Conservation (phyloP, 2,888 invertebrate species). For the Anodontia alba region DNA sequence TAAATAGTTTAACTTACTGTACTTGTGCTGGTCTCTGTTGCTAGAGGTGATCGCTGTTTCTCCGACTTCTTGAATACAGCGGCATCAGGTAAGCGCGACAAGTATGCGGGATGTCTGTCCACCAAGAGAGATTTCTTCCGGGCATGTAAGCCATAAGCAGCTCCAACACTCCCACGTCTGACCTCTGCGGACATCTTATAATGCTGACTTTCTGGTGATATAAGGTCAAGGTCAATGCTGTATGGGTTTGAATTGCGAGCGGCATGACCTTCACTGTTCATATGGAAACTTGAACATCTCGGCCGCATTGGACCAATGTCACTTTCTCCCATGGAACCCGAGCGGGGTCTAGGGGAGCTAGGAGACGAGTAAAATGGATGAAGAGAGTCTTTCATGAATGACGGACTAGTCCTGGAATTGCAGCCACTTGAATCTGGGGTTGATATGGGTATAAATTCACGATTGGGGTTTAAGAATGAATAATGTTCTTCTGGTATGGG, state of each 20-base stretch:
- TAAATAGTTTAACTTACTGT: no score
- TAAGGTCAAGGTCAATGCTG: constrained; percentile 53
- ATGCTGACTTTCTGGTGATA: constrained; percentile 63
- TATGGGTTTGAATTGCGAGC: constrained; percentile 65
- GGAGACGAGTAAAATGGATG: constrained; percentile 70
- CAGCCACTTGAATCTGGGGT: constrained; percentile 70
- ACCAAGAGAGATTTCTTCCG: constrained; percentile 75
- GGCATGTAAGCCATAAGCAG: constrained; percentile 74
- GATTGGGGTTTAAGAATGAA: constrained; percentile 62
- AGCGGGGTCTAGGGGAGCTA: constrained; percentile 72
- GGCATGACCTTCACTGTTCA: constrained; percentile 78
- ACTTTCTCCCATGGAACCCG: constrained; percentile 77
- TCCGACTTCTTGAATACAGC: constrained; percentile 57
- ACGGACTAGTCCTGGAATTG: constrained; percentile 73
- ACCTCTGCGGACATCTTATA: constrained; percentile 74
- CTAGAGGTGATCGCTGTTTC: constrained; percentile 57
- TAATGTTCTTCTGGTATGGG: constrained; percentile 77
- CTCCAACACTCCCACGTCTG: constrained; percentile 78
- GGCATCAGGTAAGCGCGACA: constrained; percentile 59
- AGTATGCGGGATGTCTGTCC: constrained; percentile 74
- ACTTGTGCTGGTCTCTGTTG: constrained; percentile 23
- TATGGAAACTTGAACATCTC: constrained; percentile 79
- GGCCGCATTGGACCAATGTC: constrained; percentile 73
- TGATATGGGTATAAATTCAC: constrained; percentile 74
- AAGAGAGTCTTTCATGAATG: constrained; percentile 66